Base-by-base conservation (phyloP, 1,140 invertebrate genomes). In the Orussus abietinus region DNA sequence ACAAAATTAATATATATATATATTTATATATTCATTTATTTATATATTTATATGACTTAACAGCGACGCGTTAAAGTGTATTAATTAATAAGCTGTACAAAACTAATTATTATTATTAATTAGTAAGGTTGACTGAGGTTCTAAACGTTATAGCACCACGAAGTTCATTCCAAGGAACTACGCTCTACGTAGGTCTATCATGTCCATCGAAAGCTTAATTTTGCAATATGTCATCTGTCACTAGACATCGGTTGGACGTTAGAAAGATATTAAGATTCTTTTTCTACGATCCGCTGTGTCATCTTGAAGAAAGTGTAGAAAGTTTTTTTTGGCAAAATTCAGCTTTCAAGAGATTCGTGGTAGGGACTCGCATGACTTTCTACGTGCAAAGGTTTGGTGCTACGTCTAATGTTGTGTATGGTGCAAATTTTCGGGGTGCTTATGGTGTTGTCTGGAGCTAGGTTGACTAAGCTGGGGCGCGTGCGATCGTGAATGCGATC, bases 51-150 rank as follows among this genome's bases (percentile, higher is more conserved):
- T 56, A 59, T 57, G 55, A 53, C 51, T 49, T 22, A 51, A 40
- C 48, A 47, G 59, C 49, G 42, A 64, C 53, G 59, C 58, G 43
- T 62, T 64, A 56, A 59, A 59, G 45, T 51, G 49, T 61, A 62
- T 62, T 60, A 59, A 59, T 71, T 64, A 64, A 66, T 54, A 71
- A 71, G 66, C 68, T 71, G 65, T 71, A 71, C 65, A 69, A 61
- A 61, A 57, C 31, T n/a, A n/a, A n/a, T 48, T 55, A 51, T 62
- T 62, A 59, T 55, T 49, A 61, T 58, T 64, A 64, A 53, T 58
- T 53, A 57, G 53, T 49, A 59, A 56, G n/a, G 56, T 57, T 62
- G 52, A 69, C 53, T 61, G 54, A 53, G 49, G 49, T 51, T 53
- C 42, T 60, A 56, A 52, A 6, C 31, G 36, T 62, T 52, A 58